Evolutionary conservation across 2,888 invertebrate species (phyloP).

Genomic region (Chaetogeoica ovagalla): DNA sequence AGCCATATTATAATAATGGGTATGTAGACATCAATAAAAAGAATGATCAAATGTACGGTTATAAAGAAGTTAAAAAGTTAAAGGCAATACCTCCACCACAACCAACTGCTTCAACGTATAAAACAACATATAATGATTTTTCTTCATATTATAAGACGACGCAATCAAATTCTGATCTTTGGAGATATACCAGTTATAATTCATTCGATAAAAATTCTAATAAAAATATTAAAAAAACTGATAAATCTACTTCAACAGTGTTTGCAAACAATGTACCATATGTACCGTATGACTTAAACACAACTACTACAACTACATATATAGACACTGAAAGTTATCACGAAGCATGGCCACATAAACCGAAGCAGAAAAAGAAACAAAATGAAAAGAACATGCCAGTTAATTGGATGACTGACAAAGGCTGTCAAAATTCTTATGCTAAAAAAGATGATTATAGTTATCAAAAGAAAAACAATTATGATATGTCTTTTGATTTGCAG

Average conservation of each 20-base stretch:
- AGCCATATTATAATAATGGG: constrained; percentile 37
- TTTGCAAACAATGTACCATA: constrained; percentile 41
- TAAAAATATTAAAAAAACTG: constrained; percentile 49
- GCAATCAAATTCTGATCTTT: constrained; percentile 44
- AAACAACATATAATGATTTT: constrained; percentile 45
- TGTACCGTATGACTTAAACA: constrained; percentile 43
- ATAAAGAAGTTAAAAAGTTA: constrained; percentile 44
- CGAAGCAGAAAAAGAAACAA: constrained; percentile 48
- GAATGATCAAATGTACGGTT: constrained; percentile 37
- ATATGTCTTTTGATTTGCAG: constrained; percentile 49
- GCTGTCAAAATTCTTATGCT: constrained; percentile 37
- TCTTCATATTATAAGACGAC: constrained; percentile 48
- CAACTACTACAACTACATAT: constrained; percentile 41
- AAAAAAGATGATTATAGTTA: constrained; percentile 48
- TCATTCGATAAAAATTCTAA: constrained; percentile 45
- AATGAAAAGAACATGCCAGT: constrained; percentile 44
- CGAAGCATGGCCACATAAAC: constrained; percentile 46
- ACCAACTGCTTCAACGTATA: constrained; percentile 40
- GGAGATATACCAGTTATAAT: constrained; percentile 45
- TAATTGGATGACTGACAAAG: constrained; percentile 50
- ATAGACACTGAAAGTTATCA: constrained; percentile 45
- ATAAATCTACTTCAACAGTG: constrained; percentile 49
- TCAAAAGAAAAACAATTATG: constrained; percentile 49
- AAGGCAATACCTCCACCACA: constrained; percentile 44
- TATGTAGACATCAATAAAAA: constrained; percentile 42